These are phyloP conservation scores for Nomada ruficornis DNA, from an alignment of 2,888 invertebrate genomes.

Conservation along the genomic window DNA sequence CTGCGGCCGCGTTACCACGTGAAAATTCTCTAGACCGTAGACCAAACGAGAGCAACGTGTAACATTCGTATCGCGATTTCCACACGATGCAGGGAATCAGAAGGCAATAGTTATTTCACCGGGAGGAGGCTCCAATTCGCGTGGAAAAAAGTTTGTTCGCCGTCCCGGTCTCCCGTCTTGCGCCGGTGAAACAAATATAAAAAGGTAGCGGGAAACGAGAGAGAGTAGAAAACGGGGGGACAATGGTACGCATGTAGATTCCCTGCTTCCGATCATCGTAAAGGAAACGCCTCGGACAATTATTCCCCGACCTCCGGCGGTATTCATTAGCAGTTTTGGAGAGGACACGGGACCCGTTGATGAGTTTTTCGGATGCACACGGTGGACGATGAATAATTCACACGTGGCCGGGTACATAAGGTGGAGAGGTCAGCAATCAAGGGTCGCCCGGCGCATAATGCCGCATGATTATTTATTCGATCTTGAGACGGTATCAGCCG, in stretches of 20 bases:
- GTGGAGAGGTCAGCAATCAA: slow-evolving; percentile 65
- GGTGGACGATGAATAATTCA: slow-evolving; percentile 67
- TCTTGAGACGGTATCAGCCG: slow-evolving; percentile 54
- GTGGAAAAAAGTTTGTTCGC: no score
- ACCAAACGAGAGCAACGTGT: neutral
- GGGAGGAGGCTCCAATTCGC: no score
- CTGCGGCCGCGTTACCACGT: slow-evolving; percentile 50
- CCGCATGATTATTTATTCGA: slow-evolving; percentile 52
- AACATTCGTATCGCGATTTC: no score
- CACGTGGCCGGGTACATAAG: slow-evolving; percentile 30
- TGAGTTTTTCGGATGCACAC: slow-evolving; percentile 53
- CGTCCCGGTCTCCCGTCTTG: neutral
- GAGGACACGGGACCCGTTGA: slow-evolving; percentile 37
- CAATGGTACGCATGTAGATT: slow-evolving; percentile 7
- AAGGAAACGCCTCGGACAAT: slow-evolving; percentile 34
- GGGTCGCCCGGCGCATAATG: slow-evolving; percentile 65
- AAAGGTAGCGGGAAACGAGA: neutral
- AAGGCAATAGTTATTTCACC: no score
- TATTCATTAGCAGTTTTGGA: slow-evolving; percentile 26
- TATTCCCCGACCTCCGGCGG: neutral
- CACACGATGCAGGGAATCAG: no score
- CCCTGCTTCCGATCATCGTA: slow-evolving; percentile 33
- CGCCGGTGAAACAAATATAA: neutral
- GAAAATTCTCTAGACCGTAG: slow-evolving; percentile 18
- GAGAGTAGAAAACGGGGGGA: neutral